Base-by-base conservation (phyloP, 2,113 vertebrate species). In the Apteryx mantelli region DNA sequence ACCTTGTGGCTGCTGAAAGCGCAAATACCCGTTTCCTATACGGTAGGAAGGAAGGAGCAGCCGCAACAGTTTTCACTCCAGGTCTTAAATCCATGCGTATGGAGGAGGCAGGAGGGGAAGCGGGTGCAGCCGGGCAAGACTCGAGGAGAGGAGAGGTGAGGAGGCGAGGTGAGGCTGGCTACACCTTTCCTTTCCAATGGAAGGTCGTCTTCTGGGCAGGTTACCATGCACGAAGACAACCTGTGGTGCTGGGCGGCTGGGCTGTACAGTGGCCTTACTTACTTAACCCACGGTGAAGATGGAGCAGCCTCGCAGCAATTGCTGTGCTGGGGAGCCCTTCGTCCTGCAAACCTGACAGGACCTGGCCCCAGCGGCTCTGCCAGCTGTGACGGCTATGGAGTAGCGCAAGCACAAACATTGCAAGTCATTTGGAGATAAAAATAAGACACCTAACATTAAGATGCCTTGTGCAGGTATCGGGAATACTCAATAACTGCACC, bases 21-120 rank as follows among this genome's bases (percentile, higher is more conserved):
- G 0, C 38, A 38, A 64, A 73, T 11, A 22, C 6, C 9, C 7
- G 1, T 79, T 71, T 68, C 3, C 15, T 50, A 0, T 7, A 5
- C 3, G 52, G 42, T 20, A 44, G 71, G 77, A 50, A 82, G n/a
- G 53, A 64, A 76, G 73, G 3, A 9, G 66, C 34, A 56, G 74
- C 52, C 86, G 53, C 28, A 64, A 18, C 15, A 21, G 5, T 76
- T 48, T 65, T 76, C 21, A 26, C 15, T 1, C 30, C 32, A 36
- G 30, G 46, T 76, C 71, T 76, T 53, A 61, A 75, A 77, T 61
- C 38, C n/a, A 38, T 42, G 42, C 11, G 11, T 42, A 42, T 10
- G 42, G 42, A 42, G 42, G 42, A 42, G 42, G 42, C 42, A 42
- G 42, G 42, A 42, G 42, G 42, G 42, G 42, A 42, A 42, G 42